Base-by-base conservation (phyloP, 2,888 invertebrate species). In the Lasioglossum morio region DNA sequence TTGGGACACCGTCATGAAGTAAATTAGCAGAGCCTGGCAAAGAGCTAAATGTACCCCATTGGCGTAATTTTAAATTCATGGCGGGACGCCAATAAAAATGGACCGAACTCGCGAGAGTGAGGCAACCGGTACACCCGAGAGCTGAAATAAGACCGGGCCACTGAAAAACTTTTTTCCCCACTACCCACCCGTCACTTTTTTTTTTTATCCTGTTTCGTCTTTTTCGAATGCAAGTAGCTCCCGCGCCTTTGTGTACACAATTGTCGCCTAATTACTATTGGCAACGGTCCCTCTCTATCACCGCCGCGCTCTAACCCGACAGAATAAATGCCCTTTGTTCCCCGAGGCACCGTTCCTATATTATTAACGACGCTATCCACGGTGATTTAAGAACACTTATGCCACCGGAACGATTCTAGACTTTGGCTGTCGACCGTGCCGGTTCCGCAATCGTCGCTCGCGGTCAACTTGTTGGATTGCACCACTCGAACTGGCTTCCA, bases 31-130 rank as follows among this genome's bases (percentile, higher is more conserved):
- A 63, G 86, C 72, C 90, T 89, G 90, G 90, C 90, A 90, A 90
- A 86, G 87, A 90, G 89, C 90, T 89, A 86, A 90, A 90, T 90
- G 90, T 89, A 90, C 84, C 27, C 88, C 86, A 87, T 90, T 84
- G 89, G 86, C 87, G 90, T 90, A 90, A 90, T 90, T 90, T 89
- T 82, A 87, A 89, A 90, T 90, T 90, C 90, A 87, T 90, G 90
- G 90, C 86, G 40, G 46, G 79, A 72, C 87, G 90, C 90, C 90
- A 90, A 90, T 90, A 87, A 90, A 90, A 89, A 89, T 87, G 72
- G 72, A 69, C 53, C 37, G 87, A 78, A 82, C 66, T 70, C 3
- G 70, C 30, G 77, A 76, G 43, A 77, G 78, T 14, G 74, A 80
- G 72, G 46, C 48, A 80, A 74, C 46, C 63, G 53, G 53, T n/a